phyloP scores from a whole-genome alignment of 2,797 vertebrate species.

The Aeoliscus strigatus region DNA sequence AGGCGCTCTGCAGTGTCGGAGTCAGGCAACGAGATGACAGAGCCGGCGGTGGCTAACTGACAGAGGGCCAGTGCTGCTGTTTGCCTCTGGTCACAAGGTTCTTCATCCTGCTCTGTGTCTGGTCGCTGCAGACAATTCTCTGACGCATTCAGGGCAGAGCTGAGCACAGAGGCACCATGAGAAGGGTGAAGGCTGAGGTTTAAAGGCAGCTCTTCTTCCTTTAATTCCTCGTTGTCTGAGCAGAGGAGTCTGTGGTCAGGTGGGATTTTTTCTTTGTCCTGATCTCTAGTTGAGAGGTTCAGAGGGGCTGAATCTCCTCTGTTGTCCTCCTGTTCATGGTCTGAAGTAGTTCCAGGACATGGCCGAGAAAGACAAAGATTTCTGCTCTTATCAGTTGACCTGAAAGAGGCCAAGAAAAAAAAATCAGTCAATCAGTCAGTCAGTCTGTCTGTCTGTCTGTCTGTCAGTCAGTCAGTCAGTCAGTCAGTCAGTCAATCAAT shows the following conservation, averaged over 20 bases:
- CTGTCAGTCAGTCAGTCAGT: too few relatives aligned
- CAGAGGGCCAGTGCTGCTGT: constrained; percentile 92
- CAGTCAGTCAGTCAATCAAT: too few relatives aligned
- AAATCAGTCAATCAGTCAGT: too few relatives aligned
- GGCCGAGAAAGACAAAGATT: constrained; percentile 14
- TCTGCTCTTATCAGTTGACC: constrained; percentile 33
- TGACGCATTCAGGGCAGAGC: constrained; percentile 13
- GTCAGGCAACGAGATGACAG: constrained; percentile 34
- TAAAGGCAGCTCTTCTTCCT: constrained; percentile 80
- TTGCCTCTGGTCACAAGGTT: constrained; percentile 86
- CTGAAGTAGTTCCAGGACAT: constrained; percentile 19
- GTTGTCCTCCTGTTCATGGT: constrained; percentile 43
- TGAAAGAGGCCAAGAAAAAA: constrained; percentile 26
- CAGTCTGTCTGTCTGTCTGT: too few relatives aligned
- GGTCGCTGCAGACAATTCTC: constrained; percentile 22
- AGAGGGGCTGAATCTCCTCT: constrained; percentile 76
- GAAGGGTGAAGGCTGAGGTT: constrained; percentile 87
- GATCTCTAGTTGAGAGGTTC: constrained; percentile 86
- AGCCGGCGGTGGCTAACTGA: constrained; percentile 86
- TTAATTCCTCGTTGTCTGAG: constrained; percentile 38
- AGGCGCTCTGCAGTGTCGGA: constrained; percentile 12
- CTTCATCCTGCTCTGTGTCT: constrained; percentile 53
- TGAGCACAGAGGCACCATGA: constrained; percentile 28
- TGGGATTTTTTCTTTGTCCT: constrained; percentile 34
- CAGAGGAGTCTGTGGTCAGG: constrained; percentile 26